Evolutionary conservation across 2,888 invertebrate genomes (phyloP).

Genomic region (Anticlea derivata): DNA sequence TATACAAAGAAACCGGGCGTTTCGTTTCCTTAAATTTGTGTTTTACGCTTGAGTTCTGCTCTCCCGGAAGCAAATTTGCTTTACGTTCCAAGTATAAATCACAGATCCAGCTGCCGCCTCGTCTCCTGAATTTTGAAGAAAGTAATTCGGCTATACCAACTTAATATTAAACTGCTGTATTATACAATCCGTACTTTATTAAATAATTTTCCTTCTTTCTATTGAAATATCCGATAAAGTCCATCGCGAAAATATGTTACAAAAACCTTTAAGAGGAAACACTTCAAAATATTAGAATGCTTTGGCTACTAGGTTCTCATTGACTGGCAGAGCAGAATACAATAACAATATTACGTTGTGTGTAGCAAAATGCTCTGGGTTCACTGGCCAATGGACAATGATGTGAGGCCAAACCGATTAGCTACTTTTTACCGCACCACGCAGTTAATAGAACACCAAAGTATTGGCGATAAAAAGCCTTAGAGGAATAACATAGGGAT

Average conservation of each 20-base stretch:
- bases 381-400: conserved; percentile 44
- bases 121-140: conserved; percentile 70
- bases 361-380: conserved; percentile 37
- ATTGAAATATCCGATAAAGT: too few species aligned
- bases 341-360: conserved; percentile 18
- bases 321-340: conserved; percentile 10
- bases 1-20: conserved; percentile 15
- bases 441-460: conserved; percentile 36
- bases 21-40: conserved; percentile 29
- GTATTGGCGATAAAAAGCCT: conserved; percentile 56
- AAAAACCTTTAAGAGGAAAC: too few species aligned
- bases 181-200: conserved; percentile 19
- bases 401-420: conserved; percentile 48
- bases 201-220: conserved; percentile 1
- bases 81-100: conserved; percentile 67
- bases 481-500: conserved; percentile 67
- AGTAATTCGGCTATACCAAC: conserved; percentile 48
- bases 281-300: conserved; percentile 16
- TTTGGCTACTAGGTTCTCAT: conserved; percentile 16
- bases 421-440: conserved; percentile 46
- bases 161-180: conserved; percentile 42
- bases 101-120: conserved; percentile 65
- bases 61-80: conserved; percentile 49
- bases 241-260: too few species aligned
- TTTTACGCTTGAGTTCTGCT: conserved; percentile 29